phyloP scores from a whole-genome alignment of 2,888 invertebrate genomes.

The Argyresthia goedartella region DNA sequence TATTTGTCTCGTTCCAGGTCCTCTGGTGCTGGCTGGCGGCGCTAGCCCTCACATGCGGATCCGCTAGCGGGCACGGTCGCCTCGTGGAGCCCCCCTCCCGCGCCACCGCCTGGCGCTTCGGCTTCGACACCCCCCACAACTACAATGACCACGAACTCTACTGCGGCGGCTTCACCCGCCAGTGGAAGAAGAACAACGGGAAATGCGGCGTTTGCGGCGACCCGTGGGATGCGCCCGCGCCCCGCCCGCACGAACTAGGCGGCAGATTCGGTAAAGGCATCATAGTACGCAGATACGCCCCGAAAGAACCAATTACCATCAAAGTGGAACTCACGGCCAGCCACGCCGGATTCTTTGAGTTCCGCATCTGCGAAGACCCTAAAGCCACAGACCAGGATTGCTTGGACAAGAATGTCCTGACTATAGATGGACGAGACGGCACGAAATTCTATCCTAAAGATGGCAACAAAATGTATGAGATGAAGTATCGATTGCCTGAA shows the following conservation, averaged over 20 bases:
- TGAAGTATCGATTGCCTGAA: slow-evolving; percentile 74
- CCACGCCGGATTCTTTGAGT: slow-evolving; percentile 89
- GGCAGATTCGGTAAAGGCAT: slow-evolving; percentile 87
- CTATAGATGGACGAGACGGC: slow-evolving; percentile 59
- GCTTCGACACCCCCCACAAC: slow-evolving; percentile 88
- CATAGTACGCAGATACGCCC: slow-evolving; percentile 83
- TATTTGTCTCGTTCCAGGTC: slow-evolving; percentile 34
- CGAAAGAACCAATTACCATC: slow-evolving; percentile 76
- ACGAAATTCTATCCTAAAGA: slow-evolving; percentile 80
- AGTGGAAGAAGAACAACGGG: slow-evolving; percentile 85
- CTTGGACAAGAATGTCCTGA: slow-evolving; percentile 78
- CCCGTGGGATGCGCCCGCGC: slow-evolving; percentile 79
- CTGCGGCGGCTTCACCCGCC: slow-evolving; percentile 89
- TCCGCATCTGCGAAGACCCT: slow-evolving; percentile 82
- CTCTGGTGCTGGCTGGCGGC: slow-evolving; percentile 44
- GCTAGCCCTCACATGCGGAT: slow-evolving; percentile 29
- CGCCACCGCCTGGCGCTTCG: slow-evolving; percentile 90
- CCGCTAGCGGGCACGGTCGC: slow-evolving; percentile 76
- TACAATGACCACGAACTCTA: slow-evolving; percentile 92
- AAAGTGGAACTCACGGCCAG: slow-evolving; percentile 89
- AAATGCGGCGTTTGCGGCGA: slow-evolving; percentile 92
- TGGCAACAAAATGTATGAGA: slow-evolving; percentile 85
- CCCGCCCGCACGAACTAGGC: slow-evolving; percentile 85
- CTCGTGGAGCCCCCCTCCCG: slow-evolving; percentile 89
- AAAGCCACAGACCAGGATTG: slow-evolving; percentile 81